Evolutionary conservation across 2,888 invertebrate species (phyloP).

Genomic region (Plagiodera versicolora): DNA sequence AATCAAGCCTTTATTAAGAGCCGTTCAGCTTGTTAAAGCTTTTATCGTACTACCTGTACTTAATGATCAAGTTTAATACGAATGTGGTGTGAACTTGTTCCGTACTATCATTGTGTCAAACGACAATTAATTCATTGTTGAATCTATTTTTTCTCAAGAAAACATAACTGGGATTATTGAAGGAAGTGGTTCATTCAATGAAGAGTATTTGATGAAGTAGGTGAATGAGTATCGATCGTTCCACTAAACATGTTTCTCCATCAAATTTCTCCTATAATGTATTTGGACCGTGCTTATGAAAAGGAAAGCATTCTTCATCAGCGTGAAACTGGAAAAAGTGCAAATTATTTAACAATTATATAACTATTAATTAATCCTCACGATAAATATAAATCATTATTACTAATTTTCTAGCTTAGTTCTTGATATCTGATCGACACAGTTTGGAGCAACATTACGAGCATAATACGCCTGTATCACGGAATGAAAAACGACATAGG

Average conservation of each 20-base stretch:
- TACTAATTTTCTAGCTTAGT: not conserved
- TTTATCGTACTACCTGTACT: slow-evolving; percentile 37
- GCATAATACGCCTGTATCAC: slow-evolving; percentile 10
- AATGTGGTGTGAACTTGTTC: slow-evolving; percentile 39
- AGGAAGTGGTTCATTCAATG: not conserved
- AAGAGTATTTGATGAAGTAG: not conserved
- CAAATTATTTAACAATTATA: too few species aligned
- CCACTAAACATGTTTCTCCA: too few species aligned
- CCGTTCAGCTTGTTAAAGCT: slow-evolving; percentile 33
- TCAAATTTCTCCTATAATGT: too few species aligned
- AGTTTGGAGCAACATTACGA: not conserved
- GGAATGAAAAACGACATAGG: slow-evolving; percentile 10
- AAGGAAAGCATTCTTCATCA: too few species aligned
- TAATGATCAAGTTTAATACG: slow-evolving; percentile 35
- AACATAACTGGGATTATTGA: slow-evolving; percentile 1
- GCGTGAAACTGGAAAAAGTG: too few species aligned
- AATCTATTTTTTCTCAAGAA: slow-evolving; percentile 28
- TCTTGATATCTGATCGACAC: slow-evolving; percentile 6
- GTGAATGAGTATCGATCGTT: too few species aligned
- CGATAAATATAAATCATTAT: not conserved
- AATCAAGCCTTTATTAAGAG: slow-evolving; percentile 25
- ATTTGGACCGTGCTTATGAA: too few species aligned
- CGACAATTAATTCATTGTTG: slow-evolving; percentile 29
- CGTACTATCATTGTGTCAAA: slow-evolving; percentile 30
- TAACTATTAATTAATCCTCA: too few species aligned